Evolutionary conservation across 2,888 invertebrate genomes (phyloP), one percentile per base, ranked within the genome.

Genomic region (Drosophila melanosoma): DNA sequence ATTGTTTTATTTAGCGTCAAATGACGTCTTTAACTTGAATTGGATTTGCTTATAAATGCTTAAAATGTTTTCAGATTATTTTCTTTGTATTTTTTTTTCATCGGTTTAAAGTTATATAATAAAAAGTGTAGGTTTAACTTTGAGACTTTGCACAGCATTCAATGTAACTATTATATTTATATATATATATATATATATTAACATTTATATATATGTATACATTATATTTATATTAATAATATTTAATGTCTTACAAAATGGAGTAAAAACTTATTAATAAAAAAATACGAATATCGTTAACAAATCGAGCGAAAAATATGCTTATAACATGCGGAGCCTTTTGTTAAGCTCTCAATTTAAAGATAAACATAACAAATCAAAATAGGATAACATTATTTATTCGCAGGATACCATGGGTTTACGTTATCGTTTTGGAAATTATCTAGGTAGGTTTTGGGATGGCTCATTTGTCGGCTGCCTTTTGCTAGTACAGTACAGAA

Each of bases 141-240:
- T 87, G 84, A 87, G 86, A 87, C 86, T 83, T 87, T 86, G 83
- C 86, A 86, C 86, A 86, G 86, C 86, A 69, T 77, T 84, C 81
- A 48, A 38, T 67, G 29, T 74, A 79, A 71, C 58, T 85, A 70
- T 75, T 72, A 83, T 79, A 83, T 79, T 76, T 38, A 26, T 49
- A 48, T 48, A 29, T 48, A n/a, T 78, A 57, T 69, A 29, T 29
- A n/a, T 45, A 82, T 79, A 82, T 81, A 82, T 70, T 67, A 69
- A 70, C 56, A 73, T 75, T 69, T 67, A 54, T 69, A 64, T 69
- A 64, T 78, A 58, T 69, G 54, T 65, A 52, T 66, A 60, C 49
- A 62, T 64, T 64, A 56, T 58, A 52, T 76, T 49, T 58, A 65
- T 75, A 62, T 56, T 64, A 52, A 38, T 54, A 38, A 17, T 65